Evolutionary conservation across 2,888 invertebrate species (phyloP).

Genomic region (Drosophila algonquin): DNA sequence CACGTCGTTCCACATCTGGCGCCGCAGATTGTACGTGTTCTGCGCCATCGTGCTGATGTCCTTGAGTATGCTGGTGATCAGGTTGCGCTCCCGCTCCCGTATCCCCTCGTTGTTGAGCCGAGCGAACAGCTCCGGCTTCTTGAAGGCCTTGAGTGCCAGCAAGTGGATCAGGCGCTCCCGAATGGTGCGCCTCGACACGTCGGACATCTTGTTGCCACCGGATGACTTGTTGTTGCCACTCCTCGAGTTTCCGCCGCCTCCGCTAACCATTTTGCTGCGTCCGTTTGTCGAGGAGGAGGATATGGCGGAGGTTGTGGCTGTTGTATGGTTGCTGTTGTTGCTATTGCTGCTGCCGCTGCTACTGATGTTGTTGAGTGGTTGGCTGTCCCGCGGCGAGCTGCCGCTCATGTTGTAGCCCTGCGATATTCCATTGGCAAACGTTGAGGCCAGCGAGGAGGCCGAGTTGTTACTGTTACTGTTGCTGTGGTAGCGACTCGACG

Average conservation of each 20-base stretch:
- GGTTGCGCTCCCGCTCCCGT: conserved; percentile 91
- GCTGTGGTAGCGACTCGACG: conserved; percentile 26
- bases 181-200: conserved; percentile 85
- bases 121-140: conserved; percentile 94
- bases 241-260: conserved; percentile 50
- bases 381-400: conserved; percentile 61
- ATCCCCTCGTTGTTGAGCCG: conserved; percentile 94
- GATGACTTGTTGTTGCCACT: conserved; percentile 57
- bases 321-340: conserved; percentile 14
- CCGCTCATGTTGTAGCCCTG: conserved; percentile 77
- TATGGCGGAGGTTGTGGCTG: neutral
- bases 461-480: conserved; percentile 44
- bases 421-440: conserved; percentile 80
- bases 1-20: conserved; percentile 96
- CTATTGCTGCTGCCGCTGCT: conserved; percentile 30
- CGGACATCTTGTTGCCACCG: conserved; percentile 71
- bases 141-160: conserved; percentile 95
- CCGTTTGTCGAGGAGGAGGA: conserved; percentile 41
- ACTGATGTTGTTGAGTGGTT: conserved; percentile 47
- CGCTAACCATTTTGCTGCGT: conserved; percentile 64
- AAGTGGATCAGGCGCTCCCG: conserved; percentile 97
- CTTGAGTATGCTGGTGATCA: conserved; percentile 91
- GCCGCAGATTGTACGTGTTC: conserved; percentile 94
- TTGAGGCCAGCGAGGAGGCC: conserved; percentile 80
- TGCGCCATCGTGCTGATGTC: conserved; percentile 91